Base-by-base conservation (phyloP, 1,140 invertebrate species). In the Magallana gigas region DNA sequence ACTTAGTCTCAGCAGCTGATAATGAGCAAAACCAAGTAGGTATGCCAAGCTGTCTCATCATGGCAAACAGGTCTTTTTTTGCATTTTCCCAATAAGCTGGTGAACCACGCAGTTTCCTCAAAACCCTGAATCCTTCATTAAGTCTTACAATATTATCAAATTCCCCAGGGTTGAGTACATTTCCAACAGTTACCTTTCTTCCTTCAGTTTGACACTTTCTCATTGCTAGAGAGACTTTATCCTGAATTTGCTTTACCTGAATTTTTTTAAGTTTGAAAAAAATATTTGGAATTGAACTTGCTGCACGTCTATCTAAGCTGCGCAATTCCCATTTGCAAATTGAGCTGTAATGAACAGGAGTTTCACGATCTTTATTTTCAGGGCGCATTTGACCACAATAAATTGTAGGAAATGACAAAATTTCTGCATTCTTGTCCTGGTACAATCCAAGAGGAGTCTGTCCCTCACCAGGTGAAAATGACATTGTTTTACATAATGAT, bases 21-120 rank as follows among this genome's bases (percentile, higher is more conserved):
- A 90, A 76, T 23, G 87, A 90, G 16, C 88, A 85, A 83, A 90
- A 91, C 85, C 86, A 90, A 84, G 88, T 88, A 83, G 90, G 86
- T 83, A 89, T 36, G 58, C 90, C 90, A 14, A 91, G 57, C 83
- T 91, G 91, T 56, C 88, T 60, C 14, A 91, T 91, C 91, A 91
- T 91, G 83, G 90, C 91, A 90, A 90, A 91, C 12, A 90, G 18
- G 85, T 91, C 91, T 87, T 91, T 91, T 68, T 91, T 91, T 12
- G 58, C 85, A 81, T 85, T 57, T 29, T 87, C 85, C 18, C 89
- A 86, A 80, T 91, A 91, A 29, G 90, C 88, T 23, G 91, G 91
- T 48, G 87, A 89, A 57, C 88, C 87, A 23, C 91, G 62, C 8
- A 91, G 36, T 83, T 60, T 84, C 82, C 88, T 90, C 1, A 91